Evolutionary conservation across 2,797 vertebrate species (phyloP).

Genomic region (Pempheris klunzingeri): DNA sequence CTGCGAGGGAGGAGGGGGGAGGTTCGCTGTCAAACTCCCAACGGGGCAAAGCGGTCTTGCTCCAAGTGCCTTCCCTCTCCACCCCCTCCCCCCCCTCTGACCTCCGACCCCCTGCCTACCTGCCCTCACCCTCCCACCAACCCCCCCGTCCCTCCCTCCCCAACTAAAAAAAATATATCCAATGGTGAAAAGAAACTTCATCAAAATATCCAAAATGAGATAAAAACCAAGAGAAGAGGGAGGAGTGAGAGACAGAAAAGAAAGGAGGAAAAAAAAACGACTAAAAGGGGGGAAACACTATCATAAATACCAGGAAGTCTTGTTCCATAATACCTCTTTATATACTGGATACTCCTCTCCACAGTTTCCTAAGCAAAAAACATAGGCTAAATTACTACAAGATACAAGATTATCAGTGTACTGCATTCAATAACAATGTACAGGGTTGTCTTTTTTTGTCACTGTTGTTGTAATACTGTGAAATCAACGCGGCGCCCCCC

Average conservation of each 20-base stretch:
- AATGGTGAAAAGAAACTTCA: conserved; percentile 79
- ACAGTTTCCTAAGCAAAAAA: conserved; percentile 80
- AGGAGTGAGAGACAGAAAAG: conserved; percentile 52
- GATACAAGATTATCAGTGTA: conserved; percentile 87
- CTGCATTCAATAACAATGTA: conserved; percentile 87
- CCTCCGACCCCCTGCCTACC: conserved; percentile 40
- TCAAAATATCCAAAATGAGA: conserved; percentile 77
- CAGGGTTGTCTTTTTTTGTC: conserved; percentile 71
- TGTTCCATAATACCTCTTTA: conserved; percentile 86
- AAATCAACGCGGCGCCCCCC: conserved; percentile 67
- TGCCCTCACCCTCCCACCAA: conserved; percentile 35
- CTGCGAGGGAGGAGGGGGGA: conserved; percentile 69
- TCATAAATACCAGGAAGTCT: conserved; percentile 83
- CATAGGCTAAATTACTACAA: conserved; percentile 85
- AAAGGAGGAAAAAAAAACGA: conserved; percentile 50
- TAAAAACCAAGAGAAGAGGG: conserved; percentile 69
- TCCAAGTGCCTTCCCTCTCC: conserved; percentile 47
- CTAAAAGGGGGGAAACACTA: conserved; percentile 62
- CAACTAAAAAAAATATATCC: conserved; percentile 73
- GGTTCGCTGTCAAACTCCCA: conserved; percentile 55
- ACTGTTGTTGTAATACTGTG: conserved; percentile 79
- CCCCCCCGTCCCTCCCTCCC: conserved; percentile 47
- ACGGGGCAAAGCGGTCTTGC: conserved; percentile 47
- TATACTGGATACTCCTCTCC: conserved; percentile 83
- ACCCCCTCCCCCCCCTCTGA: conserved; percentile 8